These are phyloP conservation scores for Monopis laevigella DNA, from an alignment of 2,888 invertebrate species.

Conservation along the genomic window DNA sequence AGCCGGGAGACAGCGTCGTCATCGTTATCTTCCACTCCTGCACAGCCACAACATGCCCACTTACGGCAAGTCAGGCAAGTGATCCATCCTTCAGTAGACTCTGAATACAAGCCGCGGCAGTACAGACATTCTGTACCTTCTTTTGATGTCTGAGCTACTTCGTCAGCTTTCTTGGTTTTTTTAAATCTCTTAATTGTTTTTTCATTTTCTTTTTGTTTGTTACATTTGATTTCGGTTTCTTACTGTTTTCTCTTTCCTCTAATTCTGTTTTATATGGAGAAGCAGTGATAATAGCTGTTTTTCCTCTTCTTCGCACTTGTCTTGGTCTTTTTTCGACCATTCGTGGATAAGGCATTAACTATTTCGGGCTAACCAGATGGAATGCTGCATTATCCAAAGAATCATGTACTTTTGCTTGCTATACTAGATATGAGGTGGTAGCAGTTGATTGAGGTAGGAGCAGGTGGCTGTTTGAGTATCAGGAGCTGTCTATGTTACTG, in stretches of 20 bases:
- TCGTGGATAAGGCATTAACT: too few species aligned
- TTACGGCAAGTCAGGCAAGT: neutral
- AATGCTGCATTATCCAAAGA: too few species aligned
- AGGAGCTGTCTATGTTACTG: too few species aligned
- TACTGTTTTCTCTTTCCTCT: constrained; percentile 2
- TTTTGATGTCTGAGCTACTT: neutral
- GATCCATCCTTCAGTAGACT: constrained; percentile 4
- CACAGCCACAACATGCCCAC: constrained; percentile 3
- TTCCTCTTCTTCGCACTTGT: too few species aligned
- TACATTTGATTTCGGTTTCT: constrained; percentile 4
- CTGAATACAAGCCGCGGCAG: constrained; percentile 1
- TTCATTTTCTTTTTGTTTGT: neutral
- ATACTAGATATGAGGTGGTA: too few species aligned
- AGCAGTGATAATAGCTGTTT: too few species aligned
- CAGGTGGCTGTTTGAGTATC: too few species aligned
- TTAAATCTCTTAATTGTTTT: neutral
- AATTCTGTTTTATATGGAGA: constrained; percentile 2
- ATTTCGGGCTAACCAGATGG: too few species aligned
- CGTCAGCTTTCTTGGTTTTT: neutral
- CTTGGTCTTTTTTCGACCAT: too few species aligned
- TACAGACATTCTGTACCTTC: neutral
- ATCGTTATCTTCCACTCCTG: constrained; percentile 3
- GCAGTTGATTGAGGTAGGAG: too few species aligned
- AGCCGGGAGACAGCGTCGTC: neutral
- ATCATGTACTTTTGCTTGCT: too few species aligned